phyloP scores from a whole-genome alignment of 2,113 vertebrate genomes.

The Halcyon malimbica region DNA sequence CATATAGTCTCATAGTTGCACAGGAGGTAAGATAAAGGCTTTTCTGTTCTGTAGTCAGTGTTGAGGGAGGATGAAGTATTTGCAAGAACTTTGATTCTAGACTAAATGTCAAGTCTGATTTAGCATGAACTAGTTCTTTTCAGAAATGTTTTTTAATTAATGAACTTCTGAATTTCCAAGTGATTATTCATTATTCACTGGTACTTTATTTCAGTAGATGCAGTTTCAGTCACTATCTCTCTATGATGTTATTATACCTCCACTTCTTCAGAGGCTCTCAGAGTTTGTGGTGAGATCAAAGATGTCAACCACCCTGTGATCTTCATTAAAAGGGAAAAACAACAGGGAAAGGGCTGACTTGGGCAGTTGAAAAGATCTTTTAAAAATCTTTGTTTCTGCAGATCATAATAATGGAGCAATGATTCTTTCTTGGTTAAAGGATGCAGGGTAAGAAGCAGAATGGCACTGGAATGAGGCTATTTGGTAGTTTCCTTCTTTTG shows the following conservation, averaged over 20 bases:
- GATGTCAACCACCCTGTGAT: neutral
- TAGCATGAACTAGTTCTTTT: neutral
- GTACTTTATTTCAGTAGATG: conserved; percentile 7
- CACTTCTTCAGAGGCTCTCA: neutral
- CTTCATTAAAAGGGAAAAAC: conserved; percentile 14
- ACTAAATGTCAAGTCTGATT: neutral
- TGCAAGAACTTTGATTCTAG: neutral
- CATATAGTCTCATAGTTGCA: neutral
- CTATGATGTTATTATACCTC: neutral
- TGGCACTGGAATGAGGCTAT: neutral
- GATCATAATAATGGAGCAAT: neutral
- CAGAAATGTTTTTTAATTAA: conserved; percentile 40
- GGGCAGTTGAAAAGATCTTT: neutral
- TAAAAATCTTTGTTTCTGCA: conserved; percentile 6
- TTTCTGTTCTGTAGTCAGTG: neutral
- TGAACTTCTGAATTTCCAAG: conserved; percentile 14
- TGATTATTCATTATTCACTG: conserved; percentile 1
- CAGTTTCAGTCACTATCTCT: neutral
- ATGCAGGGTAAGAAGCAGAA: neutral
- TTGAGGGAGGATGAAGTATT: neutral
- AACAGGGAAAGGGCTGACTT: neutral
- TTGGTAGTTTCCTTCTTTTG: neutral
- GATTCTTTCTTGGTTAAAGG: neutral
- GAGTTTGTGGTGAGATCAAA: conserved; percentile 24
- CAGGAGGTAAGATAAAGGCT: neutral